Conservation (phyloP, 2,797 vertebrate genomes). For the Sciurus carolinensis region DNA sequence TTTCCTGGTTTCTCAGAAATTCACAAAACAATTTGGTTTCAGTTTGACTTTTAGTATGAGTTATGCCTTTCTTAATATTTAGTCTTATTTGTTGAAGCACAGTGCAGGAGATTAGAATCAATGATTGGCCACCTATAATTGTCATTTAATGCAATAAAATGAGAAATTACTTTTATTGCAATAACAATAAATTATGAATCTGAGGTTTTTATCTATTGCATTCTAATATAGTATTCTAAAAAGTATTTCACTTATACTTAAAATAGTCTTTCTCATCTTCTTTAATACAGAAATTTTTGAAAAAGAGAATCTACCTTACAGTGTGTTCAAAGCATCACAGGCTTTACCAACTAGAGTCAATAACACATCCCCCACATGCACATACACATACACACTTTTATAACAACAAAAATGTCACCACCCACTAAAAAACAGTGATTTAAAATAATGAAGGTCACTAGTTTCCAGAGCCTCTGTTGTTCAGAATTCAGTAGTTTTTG, state of each 20-base stretch:
- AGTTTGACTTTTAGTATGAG: neutral
- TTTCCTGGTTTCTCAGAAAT: neutral
- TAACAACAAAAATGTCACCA: neutral
- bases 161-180: neutral
- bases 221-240: neutral
- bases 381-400: neutral
- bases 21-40: neutral
- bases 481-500: neutral
- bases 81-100: neutral
- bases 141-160: neutral
- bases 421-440: neutral
- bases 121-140: neutral
- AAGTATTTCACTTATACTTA: neutral
- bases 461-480: neutral
- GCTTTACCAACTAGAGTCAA: neutral
- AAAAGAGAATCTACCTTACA: neutral
- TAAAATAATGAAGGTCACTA: neutral
- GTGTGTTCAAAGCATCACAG: neutral
- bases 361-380: neutral
- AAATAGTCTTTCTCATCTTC: neutral
- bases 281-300: neutral
- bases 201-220: neutral
- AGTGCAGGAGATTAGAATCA: neutral
- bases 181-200: conserved; percentile 5
- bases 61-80: neutral